A percentile compares a stretch with the other conserved stretches of the same genome.
Conservation (phyloP, 2,888 invertebrate species). For the Rhodophaea formosa region DNA sequence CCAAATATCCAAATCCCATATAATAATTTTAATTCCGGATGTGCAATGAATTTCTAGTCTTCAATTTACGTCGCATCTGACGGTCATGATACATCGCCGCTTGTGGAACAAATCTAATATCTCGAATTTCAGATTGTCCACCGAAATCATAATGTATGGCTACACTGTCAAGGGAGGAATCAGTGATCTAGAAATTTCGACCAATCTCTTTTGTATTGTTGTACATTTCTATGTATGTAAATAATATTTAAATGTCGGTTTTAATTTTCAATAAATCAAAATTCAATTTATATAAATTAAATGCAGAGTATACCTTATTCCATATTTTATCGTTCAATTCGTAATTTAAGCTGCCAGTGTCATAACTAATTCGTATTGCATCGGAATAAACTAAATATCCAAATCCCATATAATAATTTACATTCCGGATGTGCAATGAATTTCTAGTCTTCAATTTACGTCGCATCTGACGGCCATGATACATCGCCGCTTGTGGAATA, state of each 20-base stretch:
- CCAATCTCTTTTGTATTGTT: too few relatives aligned
- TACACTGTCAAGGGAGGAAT: not conserved
- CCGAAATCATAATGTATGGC: conserved; percentile 10
- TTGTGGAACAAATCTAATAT: conserved; percentile 9
- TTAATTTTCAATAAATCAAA: too few relatives aligned
- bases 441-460: conserved; percentile 9
- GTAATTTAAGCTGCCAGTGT: too few relatives aligned
- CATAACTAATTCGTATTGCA: too few relatives aligned
- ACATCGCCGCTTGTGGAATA: conserved; percentile 1
- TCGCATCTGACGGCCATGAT: not conserved
- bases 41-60: conserved; percentile 7
- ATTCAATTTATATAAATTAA: too few relatives aligned
- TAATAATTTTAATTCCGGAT: not conserved
- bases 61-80: conserved; percentile 4
- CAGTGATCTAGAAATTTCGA: too few relatives aligned
- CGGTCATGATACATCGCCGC: not conserved
- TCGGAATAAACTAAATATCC: not conserved
- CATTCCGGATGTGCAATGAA: not conserved
- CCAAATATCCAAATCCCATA: not conserved
- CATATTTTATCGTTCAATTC: too few relatives aligned
- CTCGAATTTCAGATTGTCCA: not conserved
- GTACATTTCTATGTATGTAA: too few relatives aligned
- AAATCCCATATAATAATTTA: not conserved
- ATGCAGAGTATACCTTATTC: too few relatives aligned
- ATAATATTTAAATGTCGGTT: too few relatives aligned